Conservation (phyloP, 2,113 vertebrate species). For the Platycercus adscitus region DNA sequence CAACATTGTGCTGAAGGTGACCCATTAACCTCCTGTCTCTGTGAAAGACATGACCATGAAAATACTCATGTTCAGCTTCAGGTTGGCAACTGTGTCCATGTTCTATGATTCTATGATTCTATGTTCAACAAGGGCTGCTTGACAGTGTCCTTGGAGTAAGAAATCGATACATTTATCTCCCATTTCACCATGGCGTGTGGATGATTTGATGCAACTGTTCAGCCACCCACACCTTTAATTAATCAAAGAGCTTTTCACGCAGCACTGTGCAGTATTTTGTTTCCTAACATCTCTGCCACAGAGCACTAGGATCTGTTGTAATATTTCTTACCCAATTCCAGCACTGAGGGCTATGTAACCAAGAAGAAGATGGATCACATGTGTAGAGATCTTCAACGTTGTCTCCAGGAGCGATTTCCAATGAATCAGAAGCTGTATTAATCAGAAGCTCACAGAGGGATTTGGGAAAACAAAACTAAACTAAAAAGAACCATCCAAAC, state of each 20-base stretch:
- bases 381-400: neutral
- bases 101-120: too few relatives aligned
- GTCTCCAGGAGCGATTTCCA: neutral
- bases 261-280: constrained; percentile 44
- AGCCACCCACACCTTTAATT: constrained; percentile 11
- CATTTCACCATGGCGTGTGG: neutral
- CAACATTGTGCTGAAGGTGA: fast-evolving
- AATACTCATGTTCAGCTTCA: neutral
- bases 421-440: constrained; percentile 15
- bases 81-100: neutral
- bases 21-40: neutral
- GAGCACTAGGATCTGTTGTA: constrained; percentile 28
- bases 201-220: constrained; percentile 33
- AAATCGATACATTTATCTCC: neutral
- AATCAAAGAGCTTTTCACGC: neutral
- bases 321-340: constrained; percentile 56
- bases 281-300: constrained; percentile 22
- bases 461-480: neutral
- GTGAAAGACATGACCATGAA: neutral
- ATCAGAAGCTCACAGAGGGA: neutral
- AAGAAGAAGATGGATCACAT: neutral
- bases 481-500: neutral
- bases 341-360: neutral
- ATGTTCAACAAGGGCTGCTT: neutral
- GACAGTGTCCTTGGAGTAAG: neutral